Evolutionary conservation across 2,113 vertebrate genomes (phyloP), one percentile per base, ranked within the genome.

Genomic region (Planiliza haematocheilus): DNA sequence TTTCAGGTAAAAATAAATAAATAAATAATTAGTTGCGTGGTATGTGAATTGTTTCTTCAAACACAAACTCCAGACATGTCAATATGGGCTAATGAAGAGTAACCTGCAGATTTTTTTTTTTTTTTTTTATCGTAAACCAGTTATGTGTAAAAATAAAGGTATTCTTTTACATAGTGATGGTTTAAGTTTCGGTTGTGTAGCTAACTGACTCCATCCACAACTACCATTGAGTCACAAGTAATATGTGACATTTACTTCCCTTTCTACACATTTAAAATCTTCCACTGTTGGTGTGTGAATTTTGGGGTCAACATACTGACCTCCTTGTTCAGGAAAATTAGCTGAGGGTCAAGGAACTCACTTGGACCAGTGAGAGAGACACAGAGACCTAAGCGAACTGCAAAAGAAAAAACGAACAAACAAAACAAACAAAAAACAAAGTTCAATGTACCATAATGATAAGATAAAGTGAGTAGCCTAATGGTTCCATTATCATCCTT

Each of bases 361-460:
- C 7, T 59, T 16, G 71, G 70, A 70, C 79, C 84, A 30, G 13
- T 43, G 20, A 92, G 37, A 64, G 67, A 63, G 1, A 87, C 65
- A 37, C 16, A 13, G 2, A 91, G 59, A 60, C 73, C 71, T 30
- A 92, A 56, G 7, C 37, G 59, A 58, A 90, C 70, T 89, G 55
- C 2, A 61, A 55, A 62, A 13, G 49, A 46, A 16, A 38, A 30
- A 37, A 38, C 36, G 21, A 13, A 38, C 9, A 0, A 42, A 24
- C n/a, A n/a, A n/a, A n/a, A n/a, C n/a, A n/a, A n/a, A 30, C 5
- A 30, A 30, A 30, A 5, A 48, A 12, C 10, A 37, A 57, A 39
- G 7, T 38, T 38, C 9, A 49, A 10, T 18, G 17, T 17, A 49
- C n/a, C 36, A 56, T 7, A 43, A 14, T 14, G 13, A 12, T 16